Evolutionary conservation across 2,113 vertebrate genomes (phyloP), one percentile per base, ranked within the genome.

Genomic region (Halichoeres trimaculatus): DNA sequence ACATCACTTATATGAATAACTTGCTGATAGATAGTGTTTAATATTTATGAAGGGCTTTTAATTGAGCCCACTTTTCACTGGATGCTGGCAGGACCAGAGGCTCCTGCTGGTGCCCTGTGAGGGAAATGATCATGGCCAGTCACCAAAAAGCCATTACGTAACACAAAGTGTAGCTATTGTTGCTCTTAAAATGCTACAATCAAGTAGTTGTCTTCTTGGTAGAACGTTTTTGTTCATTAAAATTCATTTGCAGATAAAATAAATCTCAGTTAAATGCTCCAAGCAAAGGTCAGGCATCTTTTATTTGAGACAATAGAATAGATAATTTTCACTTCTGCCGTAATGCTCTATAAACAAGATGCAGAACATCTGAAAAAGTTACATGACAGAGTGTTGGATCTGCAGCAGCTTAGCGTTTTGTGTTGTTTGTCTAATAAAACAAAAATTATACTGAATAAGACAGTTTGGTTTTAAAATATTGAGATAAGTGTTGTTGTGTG

Each of bases 31-130:
- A 85, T 88, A 70, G 69, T 76, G 83, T 89, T 89, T 88, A 89
- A 89, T 90, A 91, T 91, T 91, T 76, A 90, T 90, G 78, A 88
- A 78, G 80, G 70, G 69, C 78, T 89, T 91, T 91, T 92, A 89
- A 93, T 91, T 89, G 86, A 83, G 81, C 65, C 76, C 68, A 85
- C 83, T 86, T 81, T 78, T 90, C 69, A 76, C 20, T 48, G 65
- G 68, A 65, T 56, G 71, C 70, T 90, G 80, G 83, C 74, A 72
- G 69, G 57, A 74, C 51, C 70, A 66, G 24, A 59, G 64, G 60
- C 71, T 70, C 74, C 38, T 56, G 75, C 19, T 72, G 38, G 24
- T 66, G 77, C 60, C 67, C 65, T n/a, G 57, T 40, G 70, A 53
- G 64, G 72, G 82, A 78, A 90, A 85, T 62, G 79, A 89, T 74